Evolutionary conservation across 37 sponge, comb jelly and placozoan species (phyloP), one percentile per base, ranked within the genome.

Genomic region (Ianthella basta): DNA sequence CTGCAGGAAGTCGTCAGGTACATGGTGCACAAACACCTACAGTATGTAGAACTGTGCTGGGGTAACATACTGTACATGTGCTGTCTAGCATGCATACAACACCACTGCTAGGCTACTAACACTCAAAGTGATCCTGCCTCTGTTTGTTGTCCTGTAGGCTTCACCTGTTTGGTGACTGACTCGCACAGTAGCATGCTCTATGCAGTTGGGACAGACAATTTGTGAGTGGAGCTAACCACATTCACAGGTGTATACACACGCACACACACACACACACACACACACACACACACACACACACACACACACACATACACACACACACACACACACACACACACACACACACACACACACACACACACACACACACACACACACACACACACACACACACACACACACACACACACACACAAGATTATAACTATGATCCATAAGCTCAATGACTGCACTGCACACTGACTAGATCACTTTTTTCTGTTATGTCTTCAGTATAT

Each of bases 181-280:
- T 27, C 91, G 1, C 38, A 83, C 65, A 66, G 82, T 32, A 83
- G 72, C 38, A 59, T 23, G 30, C 63, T 94, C 33, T 91, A 83
- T 83, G 94, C 89, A 36, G 54, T 54, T 24, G 81, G 87, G 55
- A 94, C 80, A 14, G 86, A 94, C 67, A 72, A 77, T 85, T 87
- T 64, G 94, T 94, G 57, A 84, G 88, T 61, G 4, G 72, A 40
- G 10, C 15, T 18, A 10, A 13, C 2, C 72, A 70, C 70, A 69
- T 33, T 27, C 70, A 69, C 70, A 69, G 33, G 27, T 33, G 27
- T 33, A 69, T 33, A 69, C 70, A 69, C 70, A 69, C 70, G 27
- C 70, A 69, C 70, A 69, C 70, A 69, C 70, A 69, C 70, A 69
- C 70, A 69, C 70, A 69, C 70, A 69, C 70, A 69, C 70, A 69